These are phyloP conservation scores for Clytia hemisphaerica DNA, from an alignment of 30 jellyfish, hydroid and myxozoan genomes.

Conservation along the genomic window DNA sequence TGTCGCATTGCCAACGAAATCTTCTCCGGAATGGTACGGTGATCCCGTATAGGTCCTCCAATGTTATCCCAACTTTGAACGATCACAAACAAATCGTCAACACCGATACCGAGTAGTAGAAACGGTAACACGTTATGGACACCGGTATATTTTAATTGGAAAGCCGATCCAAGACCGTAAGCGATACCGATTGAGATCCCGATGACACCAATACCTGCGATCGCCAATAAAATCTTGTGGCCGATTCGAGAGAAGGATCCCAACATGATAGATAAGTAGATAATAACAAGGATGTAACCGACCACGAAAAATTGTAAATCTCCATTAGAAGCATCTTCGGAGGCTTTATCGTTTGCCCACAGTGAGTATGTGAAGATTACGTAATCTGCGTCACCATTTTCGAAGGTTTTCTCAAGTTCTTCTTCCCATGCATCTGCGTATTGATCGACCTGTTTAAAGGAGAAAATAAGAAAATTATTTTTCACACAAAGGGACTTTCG, in stretches of 20 bases:
- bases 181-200: constrained; percentile 71
- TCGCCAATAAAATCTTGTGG: constrained; percentile 72
- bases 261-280: constrained; percentile 60
- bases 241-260: constrained; percentile 53
- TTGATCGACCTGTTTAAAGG: too few relatives aligned
- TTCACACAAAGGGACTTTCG: too few relatives aligned
- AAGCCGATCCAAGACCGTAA: constrained; percentile 75
- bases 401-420: too few relatives aligned
- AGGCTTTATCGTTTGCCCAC: too few relatives aligned
- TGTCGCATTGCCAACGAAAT: constrained; percentile 54
- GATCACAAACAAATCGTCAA: constrained; percentile 77
- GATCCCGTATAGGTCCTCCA: constrained; percentile 29
- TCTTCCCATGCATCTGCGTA: too few relatives aligned
- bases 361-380: too few relatives aligned
- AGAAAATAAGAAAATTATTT: too few relatives aligned
- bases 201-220: constrained; percentile 56
- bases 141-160: constrained; percentile 60
- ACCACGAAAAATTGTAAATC: constrained; percentile 41
- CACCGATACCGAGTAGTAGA: constrained; percentile 86
- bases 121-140: constrained; percentile 70
- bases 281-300: constrained; percentile 73
- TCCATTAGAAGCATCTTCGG: constrained; percentile 50
- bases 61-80: constrained; percentile 60
- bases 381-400: too few relatives aligned
- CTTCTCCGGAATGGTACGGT: constrained; percentile 43